phyloP scores from a whole-genome alignment of 1,140 invertebrate genomes.

The Palaemon carinicauda region DNA sequence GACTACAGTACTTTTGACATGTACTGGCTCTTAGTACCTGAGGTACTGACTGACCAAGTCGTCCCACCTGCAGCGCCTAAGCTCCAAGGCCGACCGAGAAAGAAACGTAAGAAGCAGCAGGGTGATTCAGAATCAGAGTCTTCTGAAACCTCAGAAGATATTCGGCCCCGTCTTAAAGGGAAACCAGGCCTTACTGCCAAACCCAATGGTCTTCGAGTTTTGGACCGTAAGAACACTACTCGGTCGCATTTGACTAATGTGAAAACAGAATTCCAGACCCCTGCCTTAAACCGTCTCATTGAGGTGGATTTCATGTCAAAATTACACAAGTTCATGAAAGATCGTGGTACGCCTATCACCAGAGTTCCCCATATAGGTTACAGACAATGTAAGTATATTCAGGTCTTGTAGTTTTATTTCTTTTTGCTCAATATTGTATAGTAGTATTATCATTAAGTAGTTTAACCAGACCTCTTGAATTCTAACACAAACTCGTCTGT shows the following conservation, averaged over 20 bases:
- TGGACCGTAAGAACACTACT: conserved; percentile 53
- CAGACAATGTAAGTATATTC: conserved; percentile 76
- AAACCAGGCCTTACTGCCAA: conserved; percentile 54
- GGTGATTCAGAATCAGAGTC: conserved; percentile 76
- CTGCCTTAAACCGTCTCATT: conserved; percentile 55
- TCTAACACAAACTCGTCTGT: no score
- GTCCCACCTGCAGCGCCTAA: conserved; percentile 73
- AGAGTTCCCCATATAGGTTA: conserved; percentile 79
- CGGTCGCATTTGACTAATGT: conserved; percentile 39
- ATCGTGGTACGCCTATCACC: conserved; percentile 76
- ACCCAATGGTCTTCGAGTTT: conserved; percentile 52
- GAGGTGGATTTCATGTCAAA: conserved; percentile 60
- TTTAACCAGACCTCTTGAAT: no score
- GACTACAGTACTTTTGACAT: conserved; percentile 1
- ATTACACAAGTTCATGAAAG: conserved; percentile 74
- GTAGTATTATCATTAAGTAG: background rate
- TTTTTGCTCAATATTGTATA: no score
- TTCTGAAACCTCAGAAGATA: conserved; percentile 71
- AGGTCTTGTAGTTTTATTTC: no score
- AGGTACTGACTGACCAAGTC: background rate
- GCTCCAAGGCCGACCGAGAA: conserved; percentile 82
- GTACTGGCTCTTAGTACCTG: background rate
- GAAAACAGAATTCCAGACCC: conserved; percentile 55
- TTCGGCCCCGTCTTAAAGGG: conserved; percentile 61
- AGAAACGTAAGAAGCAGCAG: conserved; percentile 74